These are phyloP conservation scores for Cantharis rufa DNA, from an alignment of 2,888 invertebrate species.

Conservation along the genomic window DNA sequence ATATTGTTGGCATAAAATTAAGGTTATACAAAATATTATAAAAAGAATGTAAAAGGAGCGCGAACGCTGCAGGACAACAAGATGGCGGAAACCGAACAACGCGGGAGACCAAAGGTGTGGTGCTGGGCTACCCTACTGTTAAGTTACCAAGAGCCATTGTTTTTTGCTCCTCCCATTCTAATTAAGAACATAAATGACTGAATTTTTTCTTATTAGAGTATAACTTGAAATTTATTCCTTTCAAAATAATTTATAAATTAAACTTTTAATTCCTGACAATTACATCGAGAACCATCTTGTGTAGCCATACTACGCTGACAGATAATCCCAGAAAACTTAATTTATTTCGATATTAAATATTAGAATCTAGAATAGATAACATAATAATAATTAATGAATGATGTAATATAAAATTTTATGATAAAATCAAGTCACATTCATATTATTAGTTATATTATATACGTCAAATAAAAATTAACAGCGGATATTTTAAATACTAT, in stretches of 20 bases:
- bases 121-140: slow-evolving; percentile 40
- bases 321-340: not conserved
- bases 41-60: slow-evolving; percentile 36
- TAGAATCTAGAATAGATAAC: not conserved
- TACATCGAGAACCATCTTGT: not conserved
- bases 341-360: not conserved
- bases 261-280: not conserved
- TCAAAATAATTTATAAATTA: slow-evolving; percentile 5
- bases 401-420: not conserved
- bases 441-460: not conserved
- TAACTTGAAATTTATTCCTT: not conserved
- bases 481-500: not conserved
- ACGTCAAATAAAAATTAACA: not conserved
- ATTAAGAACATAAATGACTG: slow-evolving; percentile 33
- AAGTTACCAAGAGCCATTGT: slow-evolving; percentile 42
- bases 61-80: slow-evolving; percentile 38
- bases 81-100: slow-evolving; percentile 40
- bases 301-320: not conserved
- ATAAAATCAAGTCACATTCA: not conserved
- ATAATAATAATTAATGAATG: not conserved
- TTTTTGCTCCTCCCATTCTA: slow-evolving; percentile 43
- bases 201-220: slow-evolving; percentile 17
- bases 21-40: slow-evolving; percentile 24
- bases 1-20: slow-evolving; percentile 24
- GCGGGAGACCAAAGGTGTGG: slow-evolving; percentile 43